Percentiles rank a stretch among this genome's conserved stretches.
phyloP scores from a whole-genome alignment of 2,888 invertebrate species.

The Stegophylla sp. region DNA sequence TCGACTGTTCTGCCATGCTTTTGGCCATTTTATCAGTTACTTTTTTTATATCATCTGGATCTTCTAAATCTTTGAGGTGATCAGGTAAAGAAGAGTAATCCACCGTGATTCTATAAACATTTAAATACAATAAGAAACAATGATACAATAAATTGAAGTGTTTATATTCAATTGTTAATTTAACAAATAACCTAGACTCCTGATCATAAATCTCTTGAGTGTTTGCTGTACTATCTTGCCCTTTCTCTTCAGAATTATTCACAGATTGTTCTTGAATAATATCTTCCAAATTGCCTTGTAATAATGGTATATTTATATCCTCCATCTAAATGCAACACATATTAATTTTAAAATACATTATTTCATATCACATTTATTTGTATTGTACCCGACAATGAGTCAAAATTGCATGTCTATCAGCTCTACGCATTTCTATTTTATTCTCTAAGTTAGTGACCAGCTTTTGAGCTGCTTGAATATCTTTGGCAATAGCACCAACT shows the following conservation, averaged over 20 bases:
- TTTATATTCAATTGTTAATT: slow-evolving; percentile 3
- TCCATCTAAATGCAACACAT: slow-evolving; percentile 82
- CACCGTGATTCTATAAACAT: slow-evolving; percentile 61
- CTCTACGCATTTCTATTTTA: slow-evolving; percentile 87
- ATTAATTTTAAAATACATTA: slow-evolving; percentile 21
- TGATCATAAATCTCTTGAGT: slow-evolving; percentile 74
- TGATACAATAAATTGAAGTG: neutral
- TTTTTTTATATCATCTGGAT: slow-evolving; percentile 86
- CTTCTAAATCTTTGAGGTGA: slow-evolving; percentile 83
- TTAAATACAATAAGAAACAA: neutral
- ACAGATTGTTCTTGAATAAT: slow-evolving; percentile 72
- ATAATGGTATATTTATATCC: slow-evolving; percentile 88
- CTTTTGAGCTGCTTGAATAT: slow-evolving; percentile 85
- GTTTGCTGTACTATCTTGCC: slow-evolving; percentile 63
- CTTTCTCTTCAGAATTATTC: slow-evolving; percentile 57
- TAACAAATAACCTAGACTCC: too few species aligned
- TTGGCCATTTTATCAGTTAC: slow-evolving; percentile 82
- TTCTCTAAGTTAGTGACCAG: slow-evolving; percentile 81
- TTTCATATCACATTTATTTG: neutral
- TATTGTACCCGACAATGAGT: slow-evolving; percentile 91
- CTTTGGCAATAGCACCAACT: slow-evolving; percentile 84
- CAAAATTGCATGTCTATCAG: slow-evolving; percentile 89
- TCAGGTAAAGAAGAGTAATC: slow-evolving; percentile 71
- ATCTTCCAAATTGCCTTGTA: slow-evolving; percentile 90
- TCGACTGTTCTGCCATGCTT: slow-evolving; percentile 82